Percentiles rank a stretch among this genome's conserved stretches.
These are phyloP conservation scores for Xanthia togata DNA, from an alignment of 2,888 invertebrate species.

Conservation along the genomic window DNA sequence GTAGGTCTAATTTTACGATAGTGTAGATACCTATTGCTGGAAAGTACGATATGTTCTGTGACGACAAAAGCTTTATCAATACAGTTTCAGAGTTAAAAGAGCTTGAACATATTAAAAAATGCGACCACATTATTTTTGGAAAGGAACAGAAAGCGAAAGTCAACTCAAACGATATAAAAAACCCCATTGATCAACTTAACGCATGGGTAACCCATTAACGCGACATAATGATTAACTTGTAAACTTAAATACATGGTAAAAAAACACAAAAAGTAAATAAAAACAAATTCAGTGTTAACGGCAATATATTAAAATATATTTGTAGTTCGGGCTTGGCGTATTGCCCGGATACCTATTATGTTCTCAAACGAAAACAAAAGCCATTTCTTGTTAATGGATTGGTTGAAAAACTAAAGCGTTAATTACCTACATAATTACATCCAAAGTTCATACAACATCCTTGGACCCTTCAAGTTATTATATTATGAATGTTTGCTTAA, in stretches of 20 bases:
- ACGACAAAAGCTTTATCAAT: background rate
- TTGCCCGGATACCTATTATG: constrained; percentile 77
- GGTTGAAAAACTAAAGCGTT: constrained; percentile 62
- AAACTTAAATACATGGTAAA: constrained; percentile 50
- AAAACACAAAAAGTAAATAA: constrained; percentile 66
- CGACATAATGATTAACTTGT: constrained; percentile 42
- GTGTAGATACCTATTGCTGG: background rate
- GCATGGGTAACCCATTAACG: constrained; percentile 22
- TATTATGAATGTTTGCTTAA: background rate
- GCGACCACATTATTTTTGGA: background rate
- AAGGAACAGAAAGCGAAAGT: constrained; percentile 3
- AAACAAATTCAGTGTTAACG: constrained; percentile 63
- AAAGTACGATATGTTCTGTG: background rate
- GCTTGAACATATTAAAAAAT: background rate
- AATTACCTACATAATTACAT: constrained; percentile 48
- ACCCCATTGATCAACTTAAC: constrained; percentile 28
- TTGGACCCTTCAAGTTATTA: constrained; percentile 18
- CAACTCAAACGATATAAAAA: background rate
- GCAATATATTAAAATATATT: constrained; percentile 76
- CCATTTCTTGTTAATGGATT: constrained; percentile 76
- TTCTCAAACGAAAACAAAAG: constrained; percentile 74
- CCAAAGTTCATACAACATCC: constrained; percentile 20
- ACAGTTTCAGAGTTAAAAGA: background rate
- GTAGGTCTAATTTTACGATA: constrained; percentile 17
- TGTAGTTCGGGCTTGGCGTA: constrained; percentile 78